Evolutionary conservation across 2,888 invertebrate genomes (phyloP).

Genomic region (Amiota minor): DNA sequence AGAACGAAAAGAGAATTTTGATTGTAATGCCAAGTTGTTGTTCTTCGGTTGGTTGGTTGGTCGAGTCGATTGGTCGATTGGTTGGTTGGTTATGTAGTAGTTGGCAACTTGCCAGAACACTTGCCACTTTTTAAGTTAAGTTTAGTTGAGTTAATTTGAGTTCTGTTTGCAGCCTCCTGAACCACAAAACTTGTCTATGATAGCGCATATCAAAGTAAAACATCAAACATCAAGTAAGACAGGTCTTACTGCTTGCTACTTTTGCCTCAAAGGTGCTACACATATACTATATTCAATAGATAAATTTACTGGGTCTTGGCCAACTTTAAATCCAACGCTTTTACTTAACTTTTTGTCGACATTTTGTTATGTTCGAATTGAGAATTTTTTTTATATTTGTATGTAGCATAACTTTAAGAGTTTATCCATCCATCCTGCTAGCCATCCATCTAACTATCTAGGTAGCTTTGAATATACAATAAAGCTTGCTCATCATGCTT

Average conservation of each 20-base stretch:
- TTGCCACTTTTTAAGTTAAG: too few relatives aligned
- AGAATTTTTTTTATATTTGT: constrained; percentile 8
- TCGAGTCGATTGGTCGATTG: too few relatives aligned
- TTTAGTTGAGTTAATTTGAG: too few relatives aligned
- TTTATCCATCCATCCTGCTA: constrained; percentile 8
- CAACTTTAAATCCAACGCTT: not conserved
- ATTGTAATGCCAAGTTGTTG: too few relatives aligned
- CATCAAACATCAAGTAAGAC: constrained; percentile 28
- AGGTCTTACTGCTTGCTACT: constrained; percentile 19
- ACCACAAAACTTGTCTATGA: constrained; percentile 12
- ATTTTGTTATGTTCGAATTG: constrained; percentile 9
- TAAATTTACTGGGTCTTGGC: not conserved
- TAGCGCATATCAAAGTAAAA: constrained; percentile 29
- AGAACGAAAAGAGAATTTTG: too few relatives aligned
- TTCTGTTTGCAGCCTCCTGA: not conserved
- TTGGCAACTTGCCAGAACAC: too few relatives aligned
- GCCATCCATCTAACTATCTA: not conserved
- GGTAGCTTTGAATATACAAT: not conserved
- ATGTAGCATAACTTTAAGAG: too few relatives aligned
- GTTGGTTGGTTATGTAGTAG: too few relatives aligned
- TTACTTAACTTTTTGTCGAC: constrained; percentile 1
- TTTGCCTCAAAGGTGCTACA: constrained; percentile 4
- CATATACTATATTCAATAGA: not conserved
- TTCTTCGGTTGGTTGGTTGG: too few relatives aligned
- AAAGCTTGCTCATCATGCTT: not conserved